Conservation (phyloP, 1,140 invertebrate species). For the Eriosoma lanigerum region DNA sequence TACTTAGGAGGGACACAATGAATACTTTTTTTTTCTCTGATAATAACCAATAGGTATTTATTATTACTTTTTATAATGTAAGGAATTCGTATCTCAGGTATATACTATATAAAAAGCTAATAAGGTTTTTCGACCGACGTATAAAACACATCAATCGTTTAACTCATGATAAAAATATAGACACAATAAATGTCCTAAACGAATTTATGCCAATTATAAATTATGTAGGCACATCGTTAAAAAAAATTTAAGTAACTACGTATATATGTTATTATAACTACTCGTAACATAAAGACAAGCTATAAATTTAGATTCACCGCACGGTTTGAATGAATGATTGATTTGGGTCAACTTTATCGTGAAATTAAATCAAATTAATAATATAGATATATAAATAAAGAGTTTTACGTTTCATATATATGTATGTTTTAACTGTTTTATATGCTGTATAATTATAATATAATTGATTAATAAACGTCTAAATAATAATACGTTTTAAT, state of each 20-base stretch:
- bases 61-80: slow-evolving; percentile 16
- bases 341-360: slow-evolving; percentile 20
- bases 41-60: slow-evolving; percentile 28
- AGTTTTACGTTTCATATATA: too few relatives aligned
- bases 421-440: too few relatives aligned
- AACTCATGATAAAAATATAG: background rate
- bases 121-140: slow-evolving; percentile 24
- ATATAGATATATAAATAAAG: background rate
- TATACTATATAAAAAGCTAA: slow-evolving; percentile 14
- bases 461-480: too few relatives aligned
- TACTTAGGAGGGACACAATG: slow-evolving; percentile 5
- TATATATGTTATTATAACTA: too few relatives aligned
- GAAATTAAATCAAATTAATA: background rate
- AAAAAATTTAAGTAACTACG: background rate
- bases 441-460: too few relatives aligned
- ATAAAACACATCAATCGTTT: background rate
- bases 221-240: background rate
- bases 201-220: slow-evolving; percentile 38
- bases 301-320: background rate
- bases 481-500: too few relatives aligned
- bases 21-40: slow-evolving; percentile 27
- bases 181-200: slow-evolving; percentile 3
- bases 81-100: slow-evolving; percentile 13
- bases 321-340: background rate
- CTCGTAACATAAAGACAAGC: background rate